These are phyloP conservation scores for Teinopalpus imperialis DNA, from an alignment of 2,888 invertebrate species.

Conservation along the genomic window DNA sequence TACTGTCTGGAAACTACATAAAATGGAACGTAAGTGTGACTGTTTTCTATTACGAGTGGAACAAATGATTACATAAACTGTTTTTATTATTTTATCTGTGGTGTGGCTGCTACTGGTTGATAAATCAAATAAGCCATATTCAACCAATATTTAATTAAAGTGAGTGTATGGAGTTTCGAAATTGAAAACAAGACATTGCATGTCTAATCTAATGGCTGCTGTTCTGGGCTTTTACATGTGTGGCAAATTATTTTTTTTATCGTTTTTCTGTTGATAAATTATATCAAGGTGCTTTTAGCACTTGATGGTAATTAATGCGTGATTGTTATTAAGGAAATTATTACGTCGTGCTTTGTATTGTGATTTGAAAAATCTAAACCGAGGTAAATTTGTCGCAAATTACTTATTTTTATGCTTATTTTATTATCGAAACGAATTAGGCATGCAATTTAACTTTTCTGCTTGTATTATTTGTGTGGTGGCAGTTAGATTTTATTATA, in stretches of 20 bases:
- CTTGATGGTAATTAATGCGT: slow-evolving; percentile 22
- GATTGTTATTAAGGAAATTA: slow-evolving; percentile 20
- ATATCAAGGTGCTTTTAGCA: slow-evolving; percentile 21
- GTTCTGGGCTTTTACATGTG: slow-evolving; percentile 46
- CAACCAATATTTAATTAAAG: slow-evolving; percentile 23
- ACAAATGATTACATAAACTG: neutral
- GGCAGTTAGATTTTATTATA: slow-evolving; percentile 1
- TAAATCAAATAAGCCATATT: slow-evolving; percentile 24
- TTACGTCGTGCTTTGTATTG: slow-evolving; percentile 28
- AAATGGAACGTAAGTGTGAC: slow-evolving; percentile 11
- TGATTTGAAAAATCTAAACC: slow-evolving; percentile 32
- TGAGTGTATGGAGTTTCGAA: slow-evolving; percentile 31
- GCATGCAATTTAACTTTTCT: slow-evolving; percentile 34
- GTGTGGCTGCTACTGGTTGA: slow-evolving; percentile 18
- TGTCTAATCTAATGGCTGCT: slow-evolving; percentile 58
- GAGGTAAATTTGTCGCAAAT: slow-evolving; percentile 53
- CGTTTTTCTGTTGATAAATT: slow-evolving; percentile 21
- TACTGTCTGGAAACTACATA: no score
- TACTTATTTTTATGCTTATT: slow-evolving; percentile 42
- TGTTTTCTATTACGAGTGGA: slow-evolving; percentile 22
- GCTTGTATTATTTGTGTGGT: neutral
- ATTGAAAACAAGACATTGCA: slow-evolving; percentile 39
- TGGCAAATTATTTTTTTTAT: slow-evolving; percentile 40
- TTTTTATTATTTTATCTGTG: slow-evolving; percentile 11
- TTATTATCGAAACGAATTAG: slow-evolving; percentile 43